Percentiles rank a stretch among this genome's conserved stretches.
These are phyloP conservation scores for Paradoxurus hermaphroditus DNA, from an alignment of 2,113 vertebrate genomes.

Conservation along the genomic window DNA sequence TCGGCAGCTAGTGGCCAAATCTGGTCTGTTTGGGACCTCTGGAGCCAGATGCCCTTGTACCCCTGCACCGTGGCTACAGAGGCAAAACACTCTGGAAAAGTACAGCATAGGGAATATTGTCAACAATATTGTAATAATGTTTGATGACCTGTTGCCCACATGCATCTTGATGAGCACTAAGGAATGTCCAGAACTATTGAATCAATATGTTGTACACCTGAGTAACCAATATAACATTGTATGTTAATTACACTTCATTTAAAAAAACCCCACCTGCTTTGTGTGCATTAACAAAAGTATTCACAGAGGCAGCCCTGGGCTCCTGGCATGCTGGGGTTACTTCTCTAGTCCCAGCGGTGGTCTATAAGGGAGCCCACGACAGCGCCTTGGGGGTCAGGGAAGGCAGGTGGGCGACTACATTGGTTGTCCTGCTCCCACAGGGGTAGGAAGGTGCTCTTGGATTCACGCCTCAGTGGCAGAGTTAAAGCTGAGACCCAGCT, in stretches of 20 bases:
- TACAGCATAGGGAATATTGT: neutral
- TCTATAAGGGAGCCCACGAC: neutral
- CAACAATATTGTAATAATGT: neutral
- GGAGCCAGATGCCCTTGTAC: neutral
- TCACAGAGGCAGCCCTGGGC: neutral
- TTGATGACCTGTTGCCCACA: neutral
- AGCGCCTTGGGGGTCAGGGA: accelerated
- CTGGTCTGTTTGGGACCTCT: neutral
- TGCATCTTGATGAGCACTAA: neutral
- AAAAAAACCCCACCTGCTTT: neutral
- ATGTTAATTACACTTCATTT: neutral
- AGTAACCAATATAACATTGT: neutral
- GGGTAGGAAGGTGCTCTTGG: neutral
- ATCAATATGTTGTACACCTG: neutral
- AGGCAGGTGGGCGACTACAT: accelerated
- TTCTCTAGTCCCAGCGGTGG: accelerated
- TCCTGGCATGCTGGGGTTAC: neutral
- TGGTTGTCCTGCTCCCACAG: accelerated
- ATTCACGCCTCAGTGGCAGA: no score
- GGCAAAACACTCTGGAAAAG: neutral
- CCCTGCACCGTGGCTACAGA: neutral
- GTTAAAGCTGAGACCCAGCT: neutral
- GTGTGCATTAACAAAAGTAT: neutral
- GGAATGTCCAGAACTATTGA: neutral
- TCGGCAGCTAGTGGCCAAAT: neutral